These are phyloP conservation scores for Melieria picta DNA, from an alignment of 2,888 invertebrate species.

Conservation along the genomic window DNA sequence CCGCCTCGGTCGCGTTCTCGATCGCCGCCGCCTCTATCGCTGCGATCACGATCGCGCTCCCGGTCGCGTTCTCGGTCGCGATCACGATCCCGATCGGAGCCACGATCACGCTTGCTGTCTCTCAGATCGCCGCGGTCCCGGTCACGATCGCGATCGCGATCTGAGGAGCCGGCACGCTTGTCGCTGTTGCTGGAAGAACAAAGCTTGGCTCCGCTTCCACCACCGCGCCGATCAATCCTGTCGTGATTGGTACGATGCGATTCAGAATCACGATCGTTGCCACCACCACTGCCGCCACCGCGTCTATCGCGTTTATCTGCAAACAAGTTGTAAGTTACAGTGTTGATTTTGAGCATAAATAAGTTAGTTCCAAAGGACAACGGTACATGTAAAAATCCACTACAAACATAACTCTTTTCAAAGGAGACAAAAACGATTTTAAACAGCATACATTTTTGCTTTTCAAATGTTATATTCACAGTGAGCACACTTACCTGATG, in stretches of 20 bases:
- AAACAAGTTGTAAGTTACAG: not conserved
- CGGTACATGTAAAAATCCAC: too few species aligned
- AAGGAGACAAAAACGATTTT: conserved; percentile 1
- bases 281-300: conserved; percentile 45
- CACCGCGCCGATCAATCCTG: conserved; percentile 74
- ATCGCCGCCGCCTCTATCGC: conserved; percentile 46
- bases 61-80: conserved; percentile 61
- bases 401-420: too few species aligned
- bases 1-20: conserved; percentile 28
- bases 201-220: conserved; percentile 56
- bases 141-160: conserved; percentile 61
- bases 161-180: conserved; percentile 66
- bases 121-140: conserved; percentile 62
- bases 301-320: conserved; percentile 81
- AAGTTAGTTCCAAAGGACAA: not conserved
- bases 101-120: conserved; percentile 63
- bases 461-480: too few species aligned
- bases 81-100: conserved; percentile 57
- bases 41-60: conserved; percentile 53
- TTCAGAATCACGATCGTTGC: conserved; percentile 72
- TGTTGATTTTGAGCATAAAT: not conserved
- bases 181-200: conserved; percentile 62
- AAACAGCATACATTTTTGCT: not conserved
- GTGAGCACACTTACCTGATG: conserved; percentile 75
- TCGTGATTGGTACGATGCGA: conserved; percentile 87